A percentile compares a stretch with the other conserved stretches of the same genome.
Evolutionary conservation across 2,797 vertebrate genomes (phyloP).

Genomic region (Trematomus bernacchii): DNA sequence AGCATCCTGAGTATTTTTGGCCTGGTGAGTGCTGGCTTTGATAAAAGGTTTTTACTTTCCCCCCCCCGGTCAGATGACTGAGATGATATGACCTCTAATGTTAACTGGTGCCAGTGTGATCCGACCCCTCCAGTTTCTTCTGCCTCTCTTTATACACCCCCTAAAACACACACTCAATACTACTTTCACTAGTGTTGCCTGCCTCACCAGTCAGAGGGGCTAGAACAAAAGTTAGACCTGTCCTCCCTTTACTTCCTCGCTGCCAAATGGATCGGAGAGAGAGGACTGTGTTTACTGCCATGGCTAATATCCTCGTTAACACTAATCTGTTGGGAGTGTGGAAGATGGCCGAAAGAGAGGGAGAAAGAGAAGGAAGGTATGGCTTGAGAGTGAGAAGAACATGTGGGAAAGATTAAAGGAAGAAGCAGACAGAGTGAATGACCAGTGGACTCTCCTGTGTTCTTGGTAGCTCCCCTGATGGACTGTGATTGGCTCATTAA

Average conservation of each 20-base stretch:
- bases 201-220: conserved; percentile 22
- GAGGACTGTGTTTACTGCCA: conserved; percentile 71
- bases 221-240: conserved; percentile 17
- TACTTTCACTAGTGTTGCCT: conserved; percentile 19
- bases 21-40: conserved; percentile 24
- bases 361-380: conserved; percentile 18
- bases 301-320: conserved; percentile 77
- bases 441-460: conserved; percentile 56
- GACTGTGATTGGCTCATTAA: conserved; percentile 72
- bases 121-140: conserved; percentile 14
- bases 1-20: conserved; percentile 29
- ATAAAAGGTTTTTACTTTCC: conserved; percentile 43
- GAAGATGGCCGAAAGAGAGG: conserved; percentile 28
- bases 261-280: conserved; percentile 64
- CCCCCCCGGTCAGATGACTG: conserved; percentile 33
- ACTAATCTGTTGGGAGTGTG: conserved; percentile 69
- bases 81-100: conserved; percentile 55
- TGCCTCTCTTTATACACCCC: background rate
- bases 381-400: conserved; percentile 16
- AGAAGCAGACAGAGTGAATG: conserved; percentile 53
- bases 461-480: conserved; percentile 61
- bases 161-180: conserved; percentile 5
- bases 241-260: conserved; percentile 38
- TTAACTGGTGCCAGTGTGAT: conserved; percentile 41
- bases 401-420: conserved; percentile 20